Evolutionary conservation across 2,888 invertebrate species (phyloP), one percentile per base, ranked within the genome.

Genomic region (Himalopsyche anomala): DNA sequence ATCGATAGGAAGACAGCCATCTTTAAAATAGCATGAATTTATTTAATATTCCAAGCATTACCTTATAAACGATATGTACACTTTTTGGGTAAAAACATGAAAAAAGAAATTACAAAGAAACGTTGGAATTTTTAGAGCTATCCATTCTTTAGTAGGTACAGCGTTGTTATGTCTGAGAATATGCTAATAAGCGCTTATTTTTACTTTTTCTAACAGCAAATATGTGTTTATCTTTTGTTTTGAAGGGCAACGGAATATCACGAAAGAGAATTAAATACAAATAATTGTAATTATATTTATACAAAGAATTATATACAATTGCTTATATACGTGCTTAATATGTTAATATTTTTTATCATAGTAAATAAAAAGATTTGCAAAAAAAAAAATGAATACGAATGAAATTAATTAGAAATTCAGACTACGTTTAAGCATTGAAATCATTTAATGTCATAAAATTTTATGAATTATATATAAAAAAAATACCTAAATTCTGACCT

Each of bases 121-220:
- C 74, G 36, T 15, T 38, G 74, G 38, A 74, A 38, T 74, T 74
- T 74, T 38, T 74, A 12, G 38, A 74, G 74, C 38, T 74, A 38
- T 74, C 12, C 12, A 38, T 74, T 74, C 38, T 74, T 74, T 9
- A 38, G 36, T 42, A 42, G 42, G 42, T 4, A 74, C 36, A 74
- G 2, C 74, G 38, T 38, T 74, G 38, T 74, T 74, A 74, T 74
- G 3, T 74, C 74, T 38, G 74, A 38, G 36, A 74, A 74, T 74
- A 74, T 74, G 38, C 74, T 74, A 74, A 74, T 74, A 74, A 74
- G 74, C 5, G 74, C 28, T 74, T 74, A 36, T 74, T 74, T 36
- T 36, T 36, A 74, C 74, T 74, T 74, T 74, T 38, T 74, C 9
- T 19, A 28, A 74, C 8, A 36, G 36, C 0, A 38, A 74, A 38